A percentile compares a stretch with the other conserved stretches of the same genome.
Conservation (phyloP, 2,113 vertebrate genomes). For the Pseudolaguvia tuberculata region DNA sequence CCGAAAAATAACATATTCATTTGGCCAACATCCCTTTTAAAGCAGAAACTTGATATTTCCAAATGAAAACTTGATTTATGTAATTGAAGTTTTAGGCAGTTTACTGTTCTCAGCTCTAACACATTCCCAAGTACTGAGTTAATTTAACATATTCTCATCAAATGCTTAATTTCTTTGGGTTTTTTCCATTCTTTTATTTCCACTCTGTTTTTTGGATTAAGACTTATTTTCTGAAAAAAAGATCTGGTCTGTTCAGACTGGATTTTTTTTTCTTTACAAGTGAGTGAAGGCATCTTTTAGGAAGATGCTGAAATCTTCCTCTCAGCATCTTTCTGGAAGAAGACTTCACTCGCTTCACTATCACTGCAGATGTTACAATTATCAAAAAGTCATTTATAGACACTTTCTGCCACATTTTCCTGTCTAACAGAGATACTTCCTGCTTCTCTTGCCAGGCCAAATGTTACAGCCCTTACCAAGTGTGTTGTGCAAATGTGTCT, state of each 20-base stretch:
- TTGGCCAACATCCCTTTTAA: slow-evolving; percentile 29
- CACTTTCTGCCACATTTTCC: slow-evolving; percentile 56
- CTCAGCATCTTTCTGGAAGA: slow-evolving; percentile 53
- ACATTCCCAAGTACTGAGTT: slow-evolving; percentile 36
- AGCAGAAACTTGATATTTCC: slow-evolving; percentile 37
- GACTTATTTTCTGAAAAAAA: slow-evolving; percentile 14
- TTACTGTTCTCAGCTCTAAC: slow-evolving; percentile 10
- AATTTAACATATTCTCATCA: slow-evolving; percentile 31
- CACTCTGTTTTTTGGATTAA: slow-evolving; percentile 12
- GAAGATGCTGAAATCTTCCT: slow-evolving; percentile 56
- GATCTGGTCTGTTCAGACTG: slow-evolving; percentile 28
- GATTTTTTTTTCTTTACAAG: slow-evolving; percentile 59
- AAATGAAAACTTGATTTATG: slow-evolving; percentile 43
- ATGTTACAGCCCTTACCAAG: slow-evolving; percentile 35
- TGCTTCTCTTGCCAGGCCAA: slow-evolving; percentile 47
- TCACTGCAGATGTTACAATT: slow-evolving; percentile 69
- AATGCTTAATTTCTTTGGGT: slow-evolving; percentile 3
- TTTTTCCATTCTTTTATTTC: slow-evolving; percentile 5
- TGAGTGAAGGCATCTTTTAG: slow-evolving; percentile 56
- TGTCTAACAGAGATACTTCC: slow-evolving; percentile 56
- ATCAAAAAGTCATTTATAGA: slow-evolving; percentile 64
- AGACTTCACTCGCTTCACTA: slow-evolving; percentile 64
- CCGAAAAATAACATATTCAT: background rate
- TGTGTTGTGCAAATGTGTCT: slow-evolving; percentile 20
- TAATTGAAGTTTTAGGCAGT: slow-evolving; percentile 27